These are phyloP conservation scores for Acanthurus tractus DNA, from an alignment of 2,797 vertebrate genomes.

Conservation along the genomic window DNA sequence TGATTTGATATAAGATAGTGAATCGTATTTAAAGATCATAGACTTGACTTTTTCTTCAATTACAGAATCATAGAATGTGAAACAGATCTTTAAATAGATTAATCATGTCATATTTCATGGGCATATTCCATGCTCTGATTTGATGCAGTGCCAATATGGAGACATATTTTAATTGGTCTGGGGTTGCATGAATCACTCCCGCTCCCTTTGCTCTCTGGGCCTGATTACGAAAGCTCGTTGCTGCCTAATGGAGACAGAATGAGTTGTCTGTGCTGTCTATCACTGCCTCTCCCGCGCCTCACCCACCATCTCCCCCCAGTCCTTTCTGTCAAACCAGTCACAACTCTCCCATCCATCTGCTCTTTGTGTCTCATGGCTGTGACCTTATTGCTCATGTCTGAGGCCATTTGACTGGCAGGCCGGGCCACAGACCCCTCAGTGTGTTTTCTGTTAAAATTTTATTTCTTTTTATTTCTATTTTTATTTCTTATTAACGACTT, in stretches of 20 bases:
- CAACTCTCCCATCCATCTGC: constrained; percentile 49
- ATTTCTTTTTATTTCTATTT: constrained; percentile 7
- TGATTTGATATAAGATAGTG: neutral
- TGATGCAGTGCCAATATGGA: constrained; percentile 34
- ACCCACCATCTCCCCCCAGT: constrained; percentile 18
- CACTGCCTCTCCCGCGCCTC: constrained; percentile 37
- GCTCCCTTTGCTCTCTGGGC: constrained; percentile 63
- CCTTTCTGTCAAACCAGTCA: constrained; percentile 46
- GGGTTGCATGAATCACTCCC: constrained; percentile 58
- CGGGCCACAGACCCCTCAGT: neutral
- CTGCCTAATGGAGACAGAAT: constrained; percentile 67
- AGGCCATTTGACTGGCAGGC: neutral
- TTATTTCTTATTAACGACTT: neutral
- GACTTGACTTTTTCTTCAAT: neutral
- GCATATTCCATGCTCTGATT: constrained; percentile 21
- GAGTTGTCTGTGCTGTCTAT: constrained; percentile 64
- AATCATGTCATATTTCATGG: constrained; percentile 22
- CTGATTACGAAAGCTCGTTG: constrained; percentile 63
- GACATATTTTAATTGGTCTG: constrained; percentile 67
- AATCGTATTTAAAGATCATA: neutral
- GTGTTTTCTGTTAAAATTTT: constrained; percentile 9
- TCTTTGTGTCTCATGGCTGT: constrained; percentile 45
- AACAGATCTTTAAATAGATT: constrained; percentile 28
- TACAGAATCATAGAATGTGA: neutral
- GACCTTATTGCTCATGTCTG: constrained; percentile 51